Evolutionary conservation across 2,888 invertebrate genomes (phyloP).

Genomic region (Flabesymbios commensalis): DNA sequence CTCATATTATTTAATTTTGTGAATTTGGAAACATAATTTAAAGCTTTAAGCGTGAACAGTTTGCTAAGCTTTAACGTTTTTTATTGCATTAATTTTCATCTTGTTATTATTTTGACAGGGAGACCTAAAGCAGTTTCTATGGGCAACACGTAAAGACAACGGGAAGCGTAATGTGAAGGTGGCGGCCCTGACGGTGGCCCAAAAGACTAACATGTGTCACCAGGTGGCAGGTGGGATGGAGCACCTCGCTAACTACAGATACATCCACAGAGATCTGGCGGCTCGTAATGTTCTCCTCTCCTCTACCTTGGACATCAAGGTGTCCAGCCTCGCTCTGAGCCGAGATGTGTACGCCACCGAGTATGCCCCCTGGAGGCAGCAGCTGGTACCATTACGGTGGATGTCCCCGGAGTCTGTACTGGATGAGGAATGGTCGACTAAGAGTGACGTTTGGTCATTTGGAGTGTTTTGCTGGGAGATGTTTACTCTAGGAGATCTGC

Average conservation of each 20-base stretch:
- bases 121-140: slow-evolving; percentile 78
- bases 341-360: slow-evolving; percentile 87
- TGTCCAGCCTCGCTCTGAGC: slow-evolving; percentile 78
- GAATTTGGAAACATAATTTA: no score
- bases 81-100: no score
- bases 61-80: no score
- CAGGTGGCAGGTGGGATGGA: slow-evolving; percentile 84
- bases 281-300: slow-evolving; percentile 89
- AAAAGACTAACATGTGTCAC: slow-evolving; percentile 62
- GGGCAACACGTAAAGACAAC: slow-evolving; percentile 66
- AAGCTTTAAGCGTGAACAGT: no score
- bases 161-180: slow-evolving; percentile 63
- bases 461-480: slow-evolving; percentile 90
- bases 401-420: slow-evolving; percentile 82
- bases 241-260: slow-evolving; percentile 74
- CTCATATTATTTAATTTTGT: no score
- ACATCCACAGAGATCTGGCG: slow-evolving; percentile 89
- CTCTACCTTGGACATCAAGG: slow-evolving; percentile 77
- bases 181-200: slow-evolving; percentile 67
- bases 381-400: slow-evolving; percentile 80
- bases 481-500: slow-evolving; percentile 77
- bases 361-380: slow-evolving; percentile 71
- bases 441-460: slow-evolving; percentile 91
- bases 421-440: slow-evolving; percentile 88
- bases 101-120: slow-evolving; percentile 68